Conservation (phyloP, 1,140 invertebrate genomes). For the Arctopsyche grandis region DNA sequence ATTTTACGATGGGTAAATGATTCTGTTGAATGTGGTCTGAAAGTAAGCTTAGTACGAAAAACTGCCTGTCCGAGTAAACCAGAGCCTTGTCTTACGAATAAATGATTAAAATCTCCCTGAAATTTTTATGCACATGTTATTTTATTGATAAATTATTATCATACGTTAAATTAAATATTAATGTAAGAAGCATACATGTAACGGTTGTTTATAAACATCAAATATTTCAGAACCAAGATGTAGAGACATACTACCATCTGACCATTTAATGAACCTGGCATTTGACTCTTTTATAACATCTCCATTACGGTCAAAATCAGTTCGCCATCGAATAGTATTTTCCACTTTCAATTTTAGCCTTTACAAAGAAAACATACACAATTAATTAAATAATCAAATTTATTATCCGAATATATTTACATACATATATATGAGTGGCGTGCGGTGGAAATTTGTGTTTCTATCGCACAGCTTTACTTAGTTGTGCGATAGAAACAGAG, state of each 20-base stretch:
- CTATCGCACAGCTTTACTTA: too few species aligned
- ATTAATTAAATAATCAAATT: too few species aligned
- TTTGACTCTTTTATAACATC: constrained; percentile 92
- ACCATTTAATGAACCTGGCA: constrained; percentile 95
- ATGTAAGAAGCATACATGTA: constrained; percentile 71
- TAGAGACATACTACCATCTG: constrained; percentile 97
- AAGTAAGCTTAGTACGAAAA: constrained; percentile 95
- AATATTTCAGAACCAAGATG: constrained; percentile 98
- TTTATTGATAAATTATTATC: background rate
- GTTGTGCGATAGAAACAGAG: too few species aligned
- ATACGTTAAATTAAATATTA: background rate
- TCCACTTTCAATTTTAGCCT: constrained; percentile 93
- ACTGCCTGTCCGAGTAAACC: constrained; percentile 98
- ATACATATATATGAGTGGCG: too few species aligned
- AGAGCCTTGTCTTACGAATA: constrained; percentile 96
- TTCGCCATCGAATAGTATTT: constrained; percentile 98
- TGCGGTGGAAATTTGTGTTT: too few species aligned
- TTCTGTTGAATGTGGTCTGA: constrained; percentile 97
- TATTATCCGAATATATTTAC: constrained; percentile 37
- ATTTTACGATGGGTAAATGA: constrained; percentile 99
- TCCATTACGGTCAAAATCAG: constrained; percentile 84
- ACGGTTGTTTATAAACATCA: constrained; percentile 94
- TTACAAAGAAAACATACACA: constrained; percentile 1
- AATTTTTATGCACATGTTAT: background rate
- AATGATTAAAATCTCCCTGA: constrained; percentile 91